Evolutionary conservation across 2,113 vertebrate species (phyloP).

Genomic region (Periophthalmus modestus): DNA sequence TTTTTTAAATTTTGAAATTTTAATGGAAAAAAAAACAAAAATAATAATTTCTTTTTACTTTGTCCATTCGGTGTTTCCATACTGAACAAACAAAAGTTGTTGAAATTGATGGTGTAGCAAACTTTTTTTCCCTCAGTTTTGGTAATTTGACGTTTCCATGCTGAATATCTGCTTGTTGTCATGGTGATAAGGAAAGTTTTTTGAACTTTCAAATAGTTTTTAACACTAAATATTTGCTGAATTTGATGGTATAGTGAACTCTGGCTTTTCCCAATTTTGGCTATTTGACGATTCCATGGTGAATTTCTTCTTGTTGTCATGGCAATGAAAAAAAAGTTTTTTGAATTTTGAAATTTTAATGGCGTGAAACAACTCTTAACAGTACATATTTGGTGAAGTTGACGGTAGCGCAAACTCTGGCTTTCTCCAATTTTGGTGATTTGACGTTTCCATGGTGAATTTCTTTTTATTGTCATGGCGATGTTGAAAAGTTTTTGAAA

Average conservation of each 20-base stretch:
- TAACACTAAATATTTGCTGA: too few relatives aligned
- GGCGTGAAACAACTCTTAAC: too few relatives aligned
- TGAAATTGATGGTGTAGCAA: background rate
- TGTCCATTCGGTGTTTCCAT: too few relatives aligned
- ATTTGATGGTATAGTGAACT: too few relatives aligned
- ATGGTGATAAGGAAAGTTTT: background rate
- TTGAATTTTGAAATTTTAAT: background rate
- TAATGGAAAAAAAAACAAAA: too few relatives aligned
- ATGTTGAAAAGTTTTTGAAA: background rate
- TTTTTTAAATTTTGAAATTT: background rate
- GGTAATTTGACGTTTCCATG: conserved; percentile 52
- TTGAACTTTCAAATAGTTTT: background rate
- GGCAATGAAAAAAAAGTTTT: background rate
- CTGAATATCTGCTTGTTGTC: background rate
- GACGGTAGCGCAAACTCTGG: background rate
- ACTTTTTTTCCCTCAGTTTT: conserved; percentile 41
- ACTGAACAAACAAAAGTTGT: background rate
- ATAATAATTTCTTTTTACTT: conserved; percentile 3
- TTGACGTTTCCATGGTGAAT: conserved; percentile 38
- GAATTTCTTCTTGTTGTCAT: background rate
- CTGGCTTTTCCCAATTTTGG: conserved; percentile 49
- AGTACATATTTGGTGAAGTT: background rate
- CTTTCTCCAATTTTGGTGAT: conserved; percentile 56
- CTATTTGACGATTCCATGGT: conserved; percentile 46
- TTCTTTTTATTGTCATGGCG: background rate